Base-by-base conservation (phyloP, 2,888 invertebrate species). In the Mythimna impura region DNA sequence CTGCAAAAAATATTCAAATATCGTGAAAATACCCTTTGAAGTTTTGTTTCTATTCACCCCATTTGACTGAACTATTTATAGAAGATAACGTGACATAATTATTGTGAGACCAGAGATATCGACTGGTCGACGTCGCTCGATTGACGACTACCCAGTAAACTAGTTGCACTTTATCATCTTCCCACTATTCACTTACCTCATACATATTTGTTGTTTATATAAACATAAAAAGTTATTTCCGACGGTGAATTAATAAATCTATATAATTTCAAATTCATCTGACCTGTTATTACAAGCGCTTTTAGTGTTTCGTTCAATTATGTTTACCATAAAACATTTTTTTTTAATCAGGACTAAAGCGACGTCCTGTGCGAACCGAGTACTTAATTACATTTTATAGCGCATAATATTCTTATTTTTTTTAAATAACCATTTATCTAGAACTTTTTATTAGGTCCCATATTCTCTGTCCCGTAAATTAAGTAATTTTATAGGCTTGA, bases 351-450 rank as follows among this genome's bases (percentile, higher is more conserved):
- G 34, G 64, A 73, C 66, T 47, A 72, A 66, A 64, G 17, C 43
- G 22, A 68, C 57, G 67, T 57, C 52, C 54, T 66, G 40, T 52
- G 43, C 43, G 50, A 78, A 61, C 52, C 52, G 47, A 66, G 68
- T 47, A 69, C 58, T 69, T 74, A 69, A 78, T 78, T 78, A 63
- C 40, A 12, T 79, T 78, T 73, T 73, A 78, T 62, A 52, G 69
- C 69, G 43, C 50, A 64, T 57, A 43, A 55, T 43, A 72, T 34
- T 66, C 22, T 58, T 58, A 7, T 65, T 71, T 58, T 54, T 62
- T 25, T 69, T 55, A 20, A 66, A 54, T 47, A 58, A 47, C 66
- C 62, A 58, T 62, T 70, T 66, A 78, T 71, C 62, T 64, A 57
- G 52, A 67, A 43, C 43, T 67, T 68, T 67, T 76, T 60, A 77